Evolutionary conservation across 2,888 invertebrate genomes (phyloP).

Genomic region (Polia nebulosa): DNA sequence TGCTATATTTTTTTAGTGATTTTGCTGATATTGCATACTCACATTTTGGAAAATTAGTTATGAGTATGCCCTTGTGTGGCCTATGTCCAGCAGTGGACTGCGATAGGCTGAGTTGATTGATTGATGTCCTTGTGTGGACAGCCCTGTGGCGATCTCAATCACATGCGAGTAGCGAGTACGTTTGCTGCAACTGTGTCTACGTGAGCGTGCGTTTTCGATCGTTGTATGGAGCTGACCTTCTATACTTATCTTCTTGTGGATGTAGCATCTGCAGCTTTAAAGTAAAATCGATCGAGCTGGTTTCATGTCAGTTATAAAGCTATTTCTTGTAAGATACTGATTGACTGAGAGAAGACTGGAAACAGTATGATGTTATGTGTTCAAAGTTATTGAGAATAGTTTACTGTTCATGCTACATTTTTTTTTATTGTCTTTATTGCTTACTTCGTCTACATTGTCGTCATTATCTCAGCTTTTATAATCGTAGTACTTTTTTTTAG

Average conservation of each 20-base stretch:
- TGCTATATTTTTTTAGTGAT: too few relatives aligned
- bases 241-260: not conserved
- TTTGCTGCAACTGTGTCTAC: not conserved
- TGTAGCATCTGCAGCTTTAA: conserved; percentile 28
- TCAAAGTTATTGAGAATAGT: too few relatives aligned
- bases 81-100: too few relatives aligned
- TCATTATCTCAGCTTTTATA: not conserved
- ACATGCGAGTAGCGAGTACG: too few relatives aligned
- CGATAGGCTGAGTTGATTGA: too few relatives aligned
- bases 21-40: too few relatives aligned
- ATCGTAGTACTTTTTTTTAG: not conserved
- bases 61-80: too few relatives aligned
- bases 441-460: not conserved
- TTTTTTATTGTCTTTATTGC: not conserved
- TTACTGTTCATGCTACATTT: not conserved
- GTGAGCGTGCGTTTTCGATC: not conserved
- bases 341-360: not conserved
- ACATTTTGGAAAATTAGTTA: too few relatives aligned
- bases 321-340: conserved; percentile 7
- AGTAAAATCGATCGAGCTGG: conserved; percentile 41
- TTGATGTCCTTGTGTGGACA: too few relatives aligned
- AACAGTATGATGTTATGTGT: not conserved
- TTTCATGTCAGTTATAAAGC: conserved; percentile 31
- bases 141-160: not conserved
- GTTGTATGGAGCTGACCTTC: not conserved